Base-by-base conservation (phyloP, 1,140 invertebrate genomes). In the Plectrocnemia conspersa region DNA sequence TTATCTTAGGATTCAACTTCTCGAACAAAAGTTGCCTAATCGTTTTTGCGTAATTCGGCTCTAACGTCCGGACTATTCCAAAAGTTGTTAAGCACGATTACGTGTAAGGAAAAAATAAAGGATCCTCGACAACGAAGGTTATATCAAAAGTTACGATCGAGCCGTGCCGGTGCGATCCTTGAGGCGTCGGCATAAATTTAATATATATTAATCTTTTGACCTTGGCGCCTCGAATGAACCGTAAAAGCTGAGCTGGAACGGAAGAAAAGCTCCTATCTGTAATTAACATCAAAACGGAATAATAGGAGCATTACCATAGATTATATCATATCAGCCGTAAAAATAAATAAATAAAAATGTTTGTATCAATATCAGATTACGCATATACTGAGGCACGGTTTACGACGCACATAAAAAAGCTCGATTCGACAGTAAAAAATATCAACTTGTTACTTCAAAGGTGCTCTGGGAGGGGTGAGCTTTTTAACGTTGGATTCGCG, bases 361-460 rank as follows among this genome's bases (percentile, higher is more conserved):
- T n/a, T n/a, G n/a, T n/a, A n/a, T n/a, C n/a, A n/a, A n/a, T n/a
- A 4, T 19, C 38, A 22, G 21, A 22, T 45, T 45, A 22, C 27
- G 16, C 27, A 22, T 24, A 35, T 38, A 50, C 38, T 21, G 29
- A 50, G 29, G 11, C 35, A 50, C 36, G 27, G 21, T 50, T 50
- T 50, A 50, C 35, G 47, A 38, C 27, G 32, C 27, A 25, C 47
- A 29, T 50, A 50, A 50, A 50, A 35, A 27, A 29, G 33, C 33
- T 19, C 38, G 47, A 50, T 19, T 35, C 25, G 25, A 29, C 38
- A 50, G 27, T 50, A 50, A 50, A 50, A 50, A 50, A 47, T 23
- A 50, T 38, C 33, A 50, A 50, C 47, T 50, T 50, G 47, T 50
- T 50, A 50, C 47, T 38, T 50, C 47, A 38, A 22, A 50, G 29